These are phyloP conservation scores for Agrochola lota DNA, from an alignment of 2,888 invertebrate genomes.

Conservation along the genomic window DNA sequence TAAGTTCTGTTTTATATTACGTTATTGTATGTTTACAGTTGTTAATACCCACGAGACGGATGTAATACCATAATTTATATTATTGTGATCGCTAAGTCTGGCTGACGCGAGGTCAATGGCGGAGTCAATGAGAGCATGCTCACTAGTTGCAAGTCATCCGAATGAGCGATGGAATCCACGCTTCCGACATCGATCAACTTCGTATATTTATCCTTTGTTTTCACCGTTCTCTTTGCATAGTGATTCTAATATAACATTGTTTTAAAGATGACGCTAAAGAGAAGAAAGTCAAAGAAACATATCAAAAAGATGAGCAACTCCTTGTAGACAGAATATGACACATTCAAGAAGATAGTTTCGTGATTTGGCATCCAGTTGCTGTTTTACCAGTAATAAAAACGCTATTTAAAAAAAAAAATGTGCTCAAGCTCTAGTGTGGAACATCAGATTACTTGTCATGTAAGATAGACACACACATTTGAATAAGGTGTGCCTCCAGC, in stretches of 20 bases:
- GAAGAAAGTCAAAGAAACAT: background rate
- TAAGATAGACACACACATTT: constrained; percentile 17
- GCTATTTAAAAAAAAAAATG: background rate
- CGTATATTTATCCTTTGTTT: constrained; percentile 78
- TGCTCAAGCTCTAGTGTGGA: background rate
- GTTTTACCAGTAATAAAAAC: background rate
- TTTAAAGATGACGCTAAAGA: background rate
- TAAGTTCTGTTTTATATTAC: constrained; percentile 77
- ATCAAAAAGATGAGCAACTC: background rate
- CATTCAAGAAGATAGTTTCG: background rate
- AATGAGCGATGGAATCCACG: constrained; percentile 85
- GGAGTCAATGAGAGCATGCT: constrained; percentile 89
- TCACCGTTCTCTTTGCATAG: constrained; percentile 66
- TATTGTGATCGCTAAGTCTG: constrained; percentile 83
- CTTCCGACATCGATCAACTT: constrained; percentile 86
- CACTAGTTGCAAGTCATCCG: constrained; percentile 87
- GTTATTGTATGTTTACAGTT: constrained; percentile 76
- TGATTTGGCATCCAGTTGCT: background rate
- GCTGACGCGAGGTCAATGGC: constrained; percentile 85
- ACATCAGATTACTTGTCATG: background rate
- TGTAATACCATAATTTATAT: constrained; percentile 86
- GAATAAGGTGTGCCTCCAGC: constrained; percentile 1
- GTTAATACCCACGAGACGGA: constrained; percentile 82
- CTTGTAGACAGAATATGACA: too few species aligned
- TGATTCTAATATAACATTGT: constrained; percentile 28